Evolutionary conservation across 2,797 vertebrate genomes (phyloP).

Genomic region (Cirrhinus mrigala): DNA sequence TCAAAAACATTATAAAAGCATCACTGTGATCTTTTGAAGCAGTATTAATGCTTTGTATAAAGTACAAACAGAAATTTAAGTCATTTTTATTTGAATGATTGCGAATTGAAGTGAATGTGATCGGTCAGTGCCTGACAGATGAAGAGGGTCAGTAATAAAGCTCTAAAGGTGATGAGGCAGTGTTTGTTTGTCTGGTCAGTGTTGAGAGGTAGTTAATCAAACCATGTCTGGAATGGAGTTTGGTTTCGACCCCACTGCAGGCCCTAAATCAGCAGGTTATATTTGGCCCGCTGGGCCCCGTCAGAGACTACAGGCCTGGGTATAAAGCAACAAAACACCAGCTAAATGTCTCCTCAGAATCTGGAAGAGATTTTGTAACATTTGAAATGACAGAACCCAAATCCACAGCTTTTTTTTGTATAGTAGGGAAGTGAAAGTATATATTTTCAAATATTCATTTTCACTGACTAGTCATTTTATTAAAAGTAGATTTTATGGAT

Average conservation of each 20-base stretch:
- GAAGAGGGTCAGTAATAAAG: conserved; percentile 23
- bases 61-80: background rate
- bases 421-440: background rate
- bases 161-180: conserved; percentile 38
- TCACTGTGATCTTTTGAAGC: background rate
- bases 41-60: background rate
- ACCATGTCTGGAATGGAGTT: conserved; percentile 40
- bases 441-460: background rate
- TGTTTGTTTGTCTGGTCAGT: conserved; percentile 48
- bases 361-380: conserved; percentile 3
- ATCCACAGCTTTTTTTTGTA: background rate
- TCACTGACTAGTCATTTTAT: background rate
- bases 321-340: conserved; percentile 49
- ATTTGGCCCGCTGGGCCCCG: conserved; percentile 50
- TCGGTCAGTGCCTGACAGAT: background rate
- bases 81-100: conserved; percentile 6
- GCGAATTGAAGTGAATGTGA: background rate
- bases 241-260: conserved; percentile 42
- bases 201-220: conserved; percentile 39
- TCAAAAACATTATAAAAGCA: background rate
- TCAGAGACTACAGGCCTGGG: conserved; percentile 35
- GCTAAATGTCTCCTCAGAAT: conserved; percentile 9
- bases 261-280: conserved; percentile 54
- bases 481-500: background rate
- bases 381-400: background rate